Base-by-base conservation (phyloP, 2,797 vertebrate genomes). In the Gephyroberyx darwinii region DNA sequence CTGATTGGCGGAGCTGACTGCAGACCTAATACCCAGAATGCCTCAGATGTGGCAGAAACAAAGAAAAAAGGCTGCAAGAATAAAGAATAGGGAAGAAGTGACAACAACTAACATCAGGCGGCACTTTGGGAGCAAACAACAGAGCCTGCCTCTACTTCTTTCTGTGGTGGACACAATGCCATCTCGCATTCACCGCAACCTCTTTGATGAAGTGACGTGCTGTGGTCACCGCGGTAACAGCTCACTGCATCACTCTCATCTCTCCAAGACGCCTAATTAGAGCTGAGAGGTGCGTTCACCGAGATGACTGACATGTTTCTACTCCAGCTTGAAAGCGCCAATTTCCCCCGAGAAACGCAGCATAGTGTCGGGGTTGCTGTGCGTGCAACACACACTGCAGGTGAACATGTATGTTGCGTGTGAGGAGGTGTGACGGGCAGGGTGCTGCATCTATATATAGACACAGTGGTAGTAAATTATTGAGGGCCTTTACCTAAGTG, bases 241-340 rank as follows among this genome's bases (percentile, higher is more conserved):
- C 48, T n/a, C 71, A 75, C 68, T 68, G 61, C 76, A 43, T 81
- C 63, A 3, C 74, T 85, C 82, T 75, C 69, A 70, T 86, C 85
- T 77, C 80, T 65, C 60, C 47, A 5, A 74, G 75, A 70, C 52
- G 13, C 74, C 87, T 82, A 86, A 90, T 88, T 86, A 87, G 74
- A 64, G 71, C 74, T 19, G 82, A 85, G 77, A 74, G 43, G 61
- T 72, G 66, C 31, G 5, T 62, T 80, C 58, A 5, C 50, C 3
- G 31, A 73, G 68, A 88, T 78, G 79, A 87, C 69, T 80, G 84
- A 75, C 71, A 57, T 41, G 71, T 82, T 84, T 80, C 75, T 54
- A 19, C 70, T 74, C n/a, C 10, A 41, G 67, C 59, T 71, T 52
- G 55, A 57, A 64, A 75, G 45, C 17, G 66, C 30, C 63, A 56